Evolutionary conservation across 2,113 vertebrate genomes (phyloP).

Genomic region (Dolichotis patagonum): DNA sequence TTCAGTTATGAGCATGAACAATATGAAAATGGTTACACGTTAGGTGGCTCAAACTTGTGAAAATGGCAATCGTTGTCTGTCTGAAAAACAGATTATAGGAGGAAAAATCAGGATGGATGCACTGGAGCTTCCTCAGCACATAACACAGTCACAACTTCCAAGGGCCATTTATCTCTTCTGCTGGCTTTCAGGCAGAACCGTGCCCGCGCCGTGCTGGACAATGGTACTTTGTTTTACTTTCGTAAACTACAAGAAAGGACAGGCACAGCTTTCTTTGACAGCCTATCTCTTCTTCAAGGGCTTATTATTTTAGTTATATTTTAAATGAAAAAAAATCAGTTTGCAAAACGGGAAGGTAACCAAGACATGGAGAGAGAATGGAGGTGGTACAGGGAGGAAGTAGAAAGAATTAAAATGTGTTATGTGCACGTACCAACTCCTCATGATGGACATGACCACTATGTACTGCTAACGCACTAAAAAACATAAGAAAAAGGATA

Average conservation of each 20-base stretch:
- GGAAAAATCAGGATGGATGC: not conserved
- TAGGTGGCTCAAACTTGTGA: not conserved
- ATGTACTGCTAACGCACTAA: not conserved
- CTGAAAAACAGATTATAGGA: not conserved
- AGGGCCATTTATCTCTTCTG: not conserved
- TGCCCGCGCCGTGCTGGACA: not conserved
- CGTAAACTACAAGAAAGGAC: not conserved
- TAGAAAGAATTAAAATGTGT: not conserved
- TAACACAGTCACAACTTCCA: not conserved
- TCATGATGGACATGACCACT: not conserved
- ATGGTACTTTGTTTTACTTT: conserved; percentile 2
- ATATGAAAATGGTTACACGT: not conserved
- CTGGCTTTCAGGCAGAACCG: not conserved
- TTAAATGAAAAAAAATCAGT: conserved; percentile 1
- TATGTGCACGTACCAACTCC: not conserved
- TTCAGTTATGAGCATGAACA: not conserved
- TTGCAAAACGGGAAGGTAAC: not conserved
- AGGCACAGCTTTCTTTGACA: conserved; percentile 30
- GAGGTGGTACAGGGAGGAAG: not conserved
- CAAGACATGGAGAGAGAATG: not conserved
- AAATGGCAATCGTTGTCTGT: not conserved
- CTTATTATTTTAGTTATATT: conserved; percentile 12
- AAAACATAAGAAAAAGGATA: not conserved
- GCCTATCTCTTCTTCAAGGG: conserved; percentile 18
- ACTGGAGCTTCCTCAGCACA: not conserved